These are phyloP conservation scores for Anastrepha ludens DNA, from an alignment of 1,140 invertebrate genomes.

Conservation along the genomic window DNA sequence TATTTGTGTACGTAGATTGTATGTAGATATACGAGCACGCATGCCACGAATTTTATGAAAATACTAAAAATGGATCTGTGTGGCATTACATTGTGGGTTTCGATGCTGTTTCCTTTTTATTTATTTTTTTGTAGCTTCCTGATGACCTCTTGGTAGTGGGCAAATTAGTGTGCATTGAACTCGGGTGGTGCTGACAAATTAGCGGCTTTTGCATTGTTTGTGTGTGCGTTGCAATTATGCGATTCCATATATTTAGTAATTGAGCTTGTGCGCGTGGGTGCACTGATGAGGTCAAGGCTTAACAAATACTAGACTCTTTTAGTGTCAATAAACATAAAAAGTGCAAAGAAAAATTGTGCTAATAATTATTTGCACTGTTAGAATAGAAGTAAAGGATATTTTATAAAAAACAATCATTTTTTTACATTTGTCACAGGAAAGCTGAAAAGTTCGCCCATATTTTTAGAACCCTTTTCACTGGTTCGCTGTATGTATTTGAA, in stretches of 20 bases:
- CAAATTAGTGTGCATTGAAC: constrained; percentile 48
- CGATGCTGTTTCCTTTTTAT: background rate
- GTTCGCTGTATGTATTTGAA: too few relatives aligned
- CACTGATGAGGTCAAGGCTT: background rate
- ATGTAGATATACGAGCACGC: background rate
- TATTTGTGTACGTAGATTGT: background rate
- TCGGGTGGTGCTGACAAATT: constrained; percentile 16
- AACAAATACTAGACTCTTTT: background rate
- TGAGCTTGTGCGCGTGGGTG: background rate
- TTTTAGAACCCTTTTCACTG: too few relatives aligned
- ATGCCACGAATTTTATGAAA: background rate
- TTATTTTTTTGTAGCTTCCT: background rate
- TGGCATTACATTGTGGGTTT: background rate
- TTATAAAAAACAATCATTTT: too few relatives aligned
- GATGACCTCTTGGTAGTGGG: constrained; percentile 8
- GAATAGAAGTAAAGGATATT: too few relatives aligned
- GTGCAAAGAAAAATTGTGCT: too few relatives aligned
- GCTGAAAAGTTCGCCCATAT: too few relatives aligned
- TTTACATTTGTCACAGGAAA: too few relatives aligned
- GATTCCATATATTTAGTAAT: background rate
- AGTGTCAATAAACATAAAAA: too few relatives aligned
- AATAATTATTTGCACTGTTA: too few relatives aligned
- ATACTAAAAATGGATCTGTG: background rate
- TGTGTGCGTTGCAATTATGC: too few relatives aligned
- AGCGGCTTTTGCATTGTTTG: background rate